Base-by-base conservation (phyloP, 2,797 vertebrate genomes). In the Phoebastria nigripes region DNA sequence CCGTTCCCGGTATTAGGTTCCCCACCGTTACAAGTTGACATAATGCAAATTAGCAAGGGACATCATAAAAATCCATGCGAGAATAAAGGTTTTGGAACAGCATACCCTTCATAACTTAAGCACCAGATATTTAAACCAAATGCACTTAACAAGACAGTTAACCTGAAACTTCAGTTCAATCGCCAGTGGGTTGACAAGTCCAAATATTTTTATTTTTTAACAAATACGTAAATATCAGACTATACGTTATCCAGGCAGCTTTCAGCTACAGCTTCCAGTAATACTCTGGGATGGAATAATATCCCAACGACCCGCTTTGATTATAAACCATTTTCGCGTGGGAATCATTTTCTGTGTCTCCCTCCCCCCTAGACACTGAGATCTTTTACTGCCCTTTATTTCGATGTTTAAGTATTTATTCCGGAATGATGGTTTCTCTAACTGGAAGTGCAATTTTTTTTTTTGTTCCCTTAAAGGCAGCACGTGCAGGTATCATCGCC, bases 41-140 rank as follows among this genome's bases (percentile, higher is more conserved):
- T 92, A 74, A 93, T 80, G 92, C 70, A 93, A 95, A 95, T 93
- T 90, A 95, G 42, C 73, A 71, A 78, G 85, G 85, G 89, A 87
- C 67, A 87, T 73, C 39, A 86, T 90, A 90, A 92, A 94, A 92
- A 86, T 84, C 59, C 69, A 76, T 87, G 46, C 6, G 44, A 89
- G 81, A 93, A 93, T 62, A 90, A 92, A 89, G 42, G 70, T 25
- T 96, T 96, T 93, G 89, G 89, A 93, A 90, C 55, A 84, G 52
- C 73, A 51, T 42, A 41, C 4, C 4, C 47, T 69, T 67, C 76
- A 10, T 92, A 79, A 89, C 52, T 80, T 86, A 91, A 93, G 90
- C 79, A 79, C 41, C 78, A 92, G 59, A 69, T 85, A 90, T 63
- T 94, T 90, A 78, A 95, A 95, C 55, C 84, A 84, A 93, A 89